Evolutionary conservation across 2,113 vertebrate species (phyloP).

Genomic region (Ranitomeya variabilis): DNA sequence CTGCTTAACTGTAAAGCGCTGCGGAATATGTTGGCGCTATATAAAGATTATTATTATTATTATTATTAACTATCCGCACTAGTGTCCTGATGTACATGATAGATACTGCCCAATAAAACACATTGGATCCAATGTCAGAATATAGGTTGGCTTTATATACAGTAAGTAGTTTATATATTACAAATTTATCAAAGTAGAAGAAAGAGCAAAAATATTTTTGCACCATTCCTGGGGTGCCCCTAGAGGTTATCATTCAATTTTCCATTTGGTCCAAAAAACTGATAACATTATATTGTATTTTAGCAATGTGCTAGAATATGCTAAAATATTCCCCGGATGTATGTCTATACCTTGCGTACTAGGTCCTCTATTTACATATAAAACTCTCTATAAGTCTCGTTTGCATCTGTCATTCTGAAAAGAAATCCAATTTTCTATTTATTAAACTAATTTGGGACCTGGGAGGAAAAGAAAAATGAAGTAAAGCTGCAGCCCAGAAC

Average conservation of each 20-base stretch:
- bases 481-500: background rate
- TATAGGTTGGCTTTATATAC: no score
- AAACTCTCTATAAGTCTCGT: background rate
- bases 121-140: no score
- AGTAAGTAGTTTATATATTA: no score
- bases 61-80: no score
- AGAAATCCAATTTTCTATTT: constrained; percentile 11
- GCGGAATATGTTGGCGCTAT: no score
- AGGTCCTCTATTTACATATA: background rate
- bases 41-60: no score
- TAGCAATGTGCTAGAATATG: background rate
- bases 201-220: no score
- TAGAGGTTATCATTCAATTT: background rate
- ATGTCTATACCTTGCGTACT: background rate
- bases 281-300: background rate
- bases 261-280: background rate
- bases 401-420: constrained; percentile 8
- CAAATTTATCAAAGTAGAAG: no score
- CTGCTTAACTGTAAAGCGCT: no score
- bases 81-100: no score
- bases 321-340: background rate
- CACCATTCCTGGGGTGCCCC: no score
- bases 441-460: background rate
- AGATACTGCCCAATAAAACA: no score
- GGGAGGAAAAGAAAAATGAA: constrained; percentile 5